Evolutionary conservation across 2,113 vertebrate species (phyloP), one percentile per base, ranked within the genome.

Genomic region (Serinus canaria): DNA sequence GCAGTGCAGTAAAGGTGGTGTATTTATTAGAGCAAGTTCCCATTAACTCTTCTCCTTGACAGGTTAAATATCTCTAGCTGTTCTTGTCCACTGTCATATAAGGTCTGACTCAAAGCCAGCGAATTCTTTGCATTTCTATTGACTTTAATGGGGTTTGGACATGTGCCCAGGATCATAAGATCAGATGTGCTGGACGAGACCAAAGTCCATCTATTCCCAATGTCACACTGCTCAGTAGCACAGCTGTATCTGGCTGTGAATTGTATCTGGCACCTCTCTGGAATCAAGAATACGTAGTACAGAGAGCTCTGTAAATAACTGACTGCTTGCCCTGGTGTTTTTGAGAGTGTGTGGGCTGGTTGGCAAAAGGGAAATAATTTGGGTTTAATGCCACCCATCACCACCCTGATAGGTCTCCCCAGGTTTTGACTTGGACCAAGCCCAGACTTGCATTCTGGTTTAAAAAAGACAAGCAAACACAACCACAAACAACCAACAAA

Each of bases 41-140:
- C 60, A 47, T 87, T 85, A 85, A 69, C 67, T 79, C 33, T 84
- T 85, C 63, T 91, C 23, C 77, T 90, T 92, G 72, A 68, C 79
- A 70, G 46, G 31, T 69, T 82, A 78, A 87, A 64, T 74, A 88
- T 86, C 44, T 90, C 43, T 95, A 83, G 59, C 60, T 70, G n/a
- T 67, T 90, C 46, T 53, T 88, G 79, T 52, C 68, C 2, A 0
- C 75, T 93, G 76, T 89, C 88, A 88, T 92, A 87, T 44, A 83
- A 93, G 79, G n/a, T 81, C 56, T 49, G 85, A 83, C 46, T 72
- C 49, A 75, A 86, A 94, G 94, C 73, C 83, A 92, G 66, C 10
- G 49, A 92, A 58, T 78, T 92, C 83, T 90, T 81, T 88, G 90
- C 73, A 83, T 90, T 96, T 95, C 49, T 93, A 28, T 93, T 89